Percentiles rank a stretch among this genome's conserved stretches.
Evolutionary conservation across 2,113 vertebrate species (phyloP).

Genomic region (Sterrhoptilus dennistouni): DNA sequence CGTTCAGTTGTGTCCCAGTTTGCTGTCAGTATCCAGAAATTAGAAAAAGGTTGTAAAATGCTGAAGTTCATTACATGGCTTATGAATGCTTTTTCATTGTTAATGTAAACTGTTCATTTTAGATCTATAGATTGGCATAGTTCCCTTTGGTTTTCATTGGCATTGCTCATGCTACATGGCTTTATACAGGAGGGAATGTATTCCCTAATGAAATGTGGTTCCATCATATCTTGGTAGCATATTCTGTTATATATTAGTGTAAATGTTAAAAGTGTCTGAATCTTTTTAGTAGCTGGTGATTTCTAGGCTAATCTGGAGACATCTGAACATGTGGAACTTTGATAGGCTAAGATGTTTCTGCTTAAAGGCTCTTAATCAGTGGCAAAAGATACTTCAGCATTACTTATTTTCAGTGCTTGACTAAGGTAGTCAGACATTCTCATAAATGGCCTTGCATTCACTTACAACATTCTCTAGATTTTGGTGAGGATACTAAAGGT

Average conservation of each 20-base stretch:
- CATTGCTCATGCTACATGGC: rapidly evolving
- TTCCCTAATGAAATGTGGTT: neutral
- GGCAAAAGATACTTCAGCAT: neutral
- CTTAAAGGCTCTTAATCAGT: neutral
- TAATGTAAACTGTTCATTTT: neutral
- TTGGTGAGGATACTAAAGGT: neutral
- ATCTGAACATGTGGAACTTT: neutral
- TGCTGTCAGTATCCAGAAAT: neutral
- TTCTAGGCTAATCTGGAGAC: neutral
- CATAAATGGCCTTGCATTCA: neutral
- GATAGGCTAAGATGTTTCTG: neutral
- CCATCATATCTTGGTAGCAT: neutral
- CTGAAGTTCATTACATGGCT: neutral
- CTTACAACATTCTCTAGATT: neutral
- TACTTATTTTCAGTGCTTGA: neutral
- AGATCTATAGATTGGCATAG: neutral
- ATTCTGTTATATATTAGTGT: neutral
- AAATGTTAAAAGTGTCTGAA: neutral
- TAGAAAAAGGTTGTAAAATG: neutral
- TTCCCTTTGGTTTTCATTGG: neutral
- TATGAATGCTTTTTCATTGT: neutral
- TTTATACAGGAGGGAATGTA: neutral
- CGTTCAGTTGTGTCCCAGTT: neutral
- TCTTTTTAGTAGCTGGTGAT: neutral
- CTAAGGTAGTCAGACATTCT: neutral